Evolutionary conservation across 1,140 invertebrate species (phyloP).

Genomic region (Dinothrombium tinctorium): DNA sequence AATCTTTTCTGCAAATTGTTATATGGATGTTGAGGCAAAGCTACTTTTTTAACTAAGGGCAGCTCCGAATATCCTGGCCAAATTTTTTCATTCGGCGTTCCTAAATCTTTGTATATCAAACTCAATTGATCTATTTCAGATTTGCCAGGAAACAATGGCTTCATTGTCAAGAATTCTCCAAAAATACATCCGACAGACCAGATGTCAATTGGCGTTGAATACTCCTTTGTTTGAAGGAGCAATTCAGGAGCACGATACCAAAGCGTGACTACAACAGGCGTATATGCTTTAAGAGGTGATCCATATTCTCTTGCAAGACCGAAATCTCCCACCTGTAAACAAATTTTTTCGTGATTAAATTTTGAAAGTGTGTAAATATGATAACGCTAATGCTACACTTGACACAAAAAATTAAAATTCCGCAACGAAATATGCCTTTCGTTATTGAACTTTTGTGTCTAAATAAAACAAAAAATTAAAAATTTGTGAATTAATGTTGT

Average conservation of each 20-base stretch:
- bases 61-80: constrained; percentile 52
- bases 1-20: constrained; percentile 77
- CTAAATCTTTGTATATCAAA: constrained; percentile 75
- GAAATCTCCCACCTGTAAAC: constrained; percentile 55
- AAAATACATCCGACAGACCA: constrained; percentile 54
- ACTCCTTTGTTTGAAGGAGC: constrained; percentile 58
- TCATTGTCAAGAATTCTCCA: constrained; percentile 50
- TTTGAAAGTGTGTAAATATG: too few species aligned
- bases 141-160: constrained; percentile 67
- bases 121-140: constrained; percentile 78
- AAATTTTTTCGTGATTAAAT: constrained; percentile 24
- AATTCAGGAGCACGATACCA: constrained; percentile 84
- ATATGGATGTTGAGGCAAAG: constrained; percentile 75
- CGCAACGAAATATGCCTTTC: too few species aligned
- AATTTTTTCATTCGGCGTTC: constrained; percentile 80
- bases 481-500: too few species aligned
- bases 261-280: constrained; percentile 79
- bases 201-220: constrained; percentile 90
- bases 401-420: background rate
- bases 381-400: too few species aligned
- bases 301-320: constrained; percentile 79
- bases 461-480: constrained; percentile 7
- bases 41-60: constrained; percentile 34
- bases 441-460: too few species aligned
- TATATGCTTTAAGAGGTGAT: constrained; percentile 55